A percentile compares a stretch with the other conserved stretches of the same genome.
phyloP scores from a whole-genome alignment of 2,888 invertebrate genomes.

The Limnephilus marmoratus region DNA sequence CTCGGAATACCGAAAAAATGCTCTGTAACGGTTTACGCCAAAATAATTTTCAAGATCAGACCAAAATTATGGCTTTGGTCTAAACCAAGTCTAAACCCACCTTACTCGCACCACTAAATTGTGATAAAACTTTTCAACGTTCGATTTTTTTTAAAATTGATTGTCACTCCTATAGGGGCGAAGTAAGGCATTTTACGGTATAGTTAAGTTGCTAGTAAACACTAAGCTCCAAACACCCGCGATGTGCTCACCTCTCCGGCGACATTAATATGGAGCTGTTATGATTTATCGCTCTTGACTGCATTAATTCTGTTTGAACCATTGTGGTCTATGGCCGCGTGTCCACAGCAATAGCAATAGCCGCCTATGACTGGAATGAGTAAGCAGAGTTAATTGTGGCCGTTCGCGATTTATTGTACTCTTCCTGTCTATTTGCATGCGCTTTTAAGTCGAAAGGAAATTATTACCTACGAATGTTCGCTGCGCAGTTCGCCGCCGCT shows the following conservation, averaged over 20 bases:
- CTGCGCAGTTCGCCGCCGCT: constrained; percentile 31
- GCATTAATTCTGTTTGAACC: constrained; percentile 9
- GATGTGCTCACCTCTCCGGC: constrained; percentile 1
- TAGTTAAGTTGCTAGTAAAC: constrained; percentile 12
- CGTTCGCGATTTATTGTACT: constrained; percentile 51
- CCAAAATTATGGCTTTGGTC: too few relatives aligned
- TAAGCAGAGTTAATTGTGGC: constrained; percentile 32
- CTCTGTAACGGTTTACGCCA: too few relatives aligned
- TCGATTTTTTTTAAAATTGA: too few relatives aligned
- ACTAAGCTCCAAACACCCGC: constrained; percentile 7
- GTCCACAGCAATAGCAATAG: constrained; percentile 2
- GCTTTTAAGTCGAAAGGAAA: constrained; percentile 32
- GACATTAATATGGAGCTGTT: constrained; percentile 18
- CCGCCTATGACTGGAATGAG: constrained; percentile 27
- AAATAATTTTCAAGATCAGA: too few relatives aligned
- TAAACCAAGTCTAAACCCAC: too few relatives aligned
- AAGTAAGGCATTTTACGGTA: neutral
- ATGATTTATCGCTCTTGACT: constrained; percentile 13
- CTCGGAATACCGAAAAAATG: too few relatives aligned
- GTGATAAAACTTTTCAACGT: too few relatives aligned
- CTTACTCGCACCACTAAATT: too few relatives aligned
- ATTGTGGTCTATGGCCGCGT: neutral
- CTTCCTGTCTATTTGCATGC: constrained; percentile 56
- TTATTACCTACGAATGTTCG: constrained; percentile 6
- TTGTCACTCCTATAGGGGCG: neutral